A percentile compares a stretch with the other conserved stretches of the same genome.
These are phyloP conservation scores for Pyrgus malvae DNA, from an alignment of 2,888 invertebrate species.

Conservation along the genomic window DNA sequence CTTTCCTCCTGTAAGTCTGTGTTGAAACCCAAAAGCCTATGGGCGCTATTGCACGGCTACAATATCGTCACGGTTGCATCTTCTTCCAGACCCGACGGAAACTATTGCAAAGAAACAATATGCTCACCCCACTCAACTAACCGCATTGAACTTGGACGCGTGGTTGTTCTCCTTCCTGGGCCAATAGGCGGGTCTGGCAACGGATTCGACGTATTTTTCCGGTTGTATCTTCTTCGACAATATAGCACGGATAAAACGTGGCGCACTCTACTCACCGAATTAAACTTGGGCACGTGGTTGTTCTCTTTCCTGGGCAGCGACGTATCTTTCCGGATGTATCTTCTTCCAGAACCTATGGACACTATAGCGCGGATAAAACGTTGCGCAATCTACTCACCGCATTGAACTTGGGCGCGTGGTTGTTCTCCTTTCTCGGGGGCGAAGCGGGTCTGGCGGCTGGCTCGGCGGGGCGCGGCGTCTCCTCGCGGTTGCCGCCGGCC, in stretches of 20 bases:
- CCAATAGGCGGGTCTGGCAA: constrained; percentile 44
- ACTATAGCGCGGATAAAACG: too few species aligned
- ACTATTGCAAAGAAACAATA: too few species aligned
- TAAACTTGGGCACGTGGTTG: constrained; percentile 46
- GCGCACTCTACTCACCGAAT: constrained; percentile 40
- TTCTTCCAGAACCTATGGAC: too few species aligned
- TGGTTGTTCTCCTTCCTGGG: constrained; percentile 47
- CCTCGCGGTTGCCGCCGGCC: constrained; percentile 62
- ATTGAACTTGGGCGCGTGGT: neutral
- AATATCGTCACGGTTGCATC: too few species aligned
- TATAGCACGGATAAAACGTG: too few species aligned
- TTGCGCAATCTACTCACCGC: constrained; percentile 29
- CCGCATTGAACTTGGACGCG: constrained; percentile 47
- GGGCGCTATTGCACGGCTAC: too few species aligned
- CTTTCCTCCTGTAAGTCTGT: too few species aligned
- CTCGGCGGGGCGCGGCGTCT: constrained; percentile 48
- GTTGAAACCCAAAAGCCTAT: too few species aligned
- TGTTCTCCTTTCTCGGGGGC: constrained; percentile 22
- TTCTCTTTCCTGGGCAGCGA: constrained; percentile 43
- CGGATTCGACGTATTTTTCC: too few species aligned
- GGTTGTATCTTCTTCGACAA: too few species aligned
- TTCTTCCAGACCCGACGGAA: too few species aligned
- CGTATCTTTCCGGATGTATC: too few species aligned
- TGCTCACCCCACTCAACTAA: constrained; percentile 37
- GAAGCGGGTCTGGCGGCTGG: constrained; percentile 47